phyloP scores from a whole-genome alignment of 2,113 vertebrate genomes.

The Platycercus adscitus region DNA sequence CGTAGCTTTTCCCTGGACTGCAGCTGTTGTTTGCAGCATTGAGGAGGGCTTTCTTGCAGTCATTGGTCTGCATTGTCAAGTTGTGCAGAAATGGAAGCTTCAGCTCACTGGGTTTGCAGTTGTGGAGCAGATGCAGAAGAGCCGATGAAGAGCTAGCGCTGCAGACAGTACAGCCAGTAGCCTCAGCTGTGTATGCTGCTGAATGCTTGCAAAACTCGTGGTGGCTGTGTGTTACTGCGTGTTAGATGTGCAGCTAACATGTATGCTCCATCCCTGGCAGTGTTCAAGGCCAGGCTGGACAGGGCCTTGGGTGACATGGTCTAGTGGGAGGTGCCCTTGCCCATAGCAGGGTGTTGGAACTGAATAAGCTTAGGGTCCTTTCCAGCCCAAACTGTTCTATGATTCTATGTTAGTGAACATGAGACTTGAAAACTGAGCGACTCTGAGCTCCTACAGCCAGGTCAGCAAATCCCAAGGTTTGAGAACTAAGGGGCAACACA shows the following conservation, averaged over 20 bases:
- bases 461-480: not conserved
- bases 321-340: not conserved
- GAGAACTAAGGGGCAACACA: not conserved
- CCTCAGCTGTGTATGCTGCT: rapidly evolving
- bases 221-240: not conserved
- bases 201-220: rapidly evolving
- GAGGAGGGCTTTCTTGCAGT: not conserved
- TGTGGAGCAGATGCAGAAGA: not conserved
- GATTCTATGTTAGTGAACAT: rapidly evolving
- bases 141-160: not conserved
- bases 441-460: not conserved
- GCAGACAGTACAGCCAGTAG: rapidly evolving
- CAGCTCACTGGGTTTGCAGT: rapidly evolving
- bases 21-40: not conserved
- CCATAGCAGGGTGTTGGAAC: not conserved
- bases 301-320: not conserved
- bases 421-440: not conserved
- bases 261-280: not conserved
- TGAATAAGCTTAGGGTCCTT: not conserved
- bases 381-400: not conserved
- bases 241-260: not conserved
- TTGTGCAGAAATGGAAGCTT: not conserved
- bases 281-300: not conserved
- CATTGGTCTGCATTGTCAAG: not conserved
- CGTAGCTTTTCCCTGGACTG: not conserved